Conservation (phyloP, 2,888 invertebrate species). For the Gortyna flavago region DNA sequence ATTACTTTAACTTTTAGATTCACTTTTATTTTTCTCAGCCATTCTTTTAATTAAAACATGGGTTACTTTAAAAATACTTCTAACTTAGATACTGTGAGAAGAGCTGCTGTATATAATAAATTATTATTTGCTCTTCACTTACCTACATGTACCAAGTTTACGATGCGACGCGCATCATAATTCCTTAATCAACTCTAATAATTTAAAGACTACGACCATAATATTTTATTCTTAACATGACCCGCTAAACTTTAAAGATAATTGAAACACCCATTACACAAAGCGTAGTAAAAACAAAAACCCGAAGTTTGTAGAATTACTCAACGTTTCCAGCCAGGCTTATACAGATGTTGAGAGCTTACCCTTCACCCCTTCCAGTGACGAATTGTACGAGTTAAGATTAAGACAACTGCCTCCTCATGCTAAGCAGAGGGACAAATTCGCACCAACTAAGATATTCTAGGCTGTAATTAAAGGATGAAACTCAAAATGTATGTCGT, state of each 20-base stretch:
- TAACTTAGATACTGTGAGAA: neutral
- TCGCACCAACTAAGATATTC: constrained; percentile 67
- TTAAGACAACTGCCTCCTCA: constrained; percentile 75
- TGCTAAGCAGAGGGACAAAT: constrained; percentile 72
- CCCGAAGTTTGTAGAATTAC: constrained; percentile 61
- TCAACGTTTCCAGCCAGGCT: constrained; percentile 59
- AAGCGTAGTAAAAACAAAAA: constrained; percentile 62
- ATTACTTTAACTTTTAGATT: neutral
- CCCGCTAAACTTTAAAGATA: constrained; percentile 52
- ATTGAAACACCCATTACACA: constrained; percentile 56
- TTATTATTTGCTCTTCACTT: constrained; percentile 14
- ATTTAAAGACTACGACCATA: constrained; percentile 33
- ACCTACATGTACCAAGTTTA: constrained; percentile 15
- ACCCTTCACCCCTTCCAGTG: constrained; percentile 72
- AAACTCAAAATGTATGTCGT: constrained; percentile 67
- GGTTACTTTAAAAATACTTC: neutral
- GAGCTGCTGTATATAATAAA: neutral
- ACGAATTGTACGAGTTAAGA: constrained; percentile 77
- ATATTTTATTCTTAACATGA: constrained; percentile 43
- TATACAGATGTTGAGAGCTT: constrained; percentile 70
- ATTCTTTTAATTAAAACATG: neutral
- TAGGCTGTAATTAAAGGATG: constrained; percentile 72
- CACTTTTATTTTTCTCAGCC: neutral
- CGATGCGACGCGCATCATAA: constrained; percentile 3
- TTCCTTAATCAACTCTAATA: constrained; percentile 38